Conservation (phyloP, 2,113 vertebrate species). For the Crocuta crocuta region DNA sequence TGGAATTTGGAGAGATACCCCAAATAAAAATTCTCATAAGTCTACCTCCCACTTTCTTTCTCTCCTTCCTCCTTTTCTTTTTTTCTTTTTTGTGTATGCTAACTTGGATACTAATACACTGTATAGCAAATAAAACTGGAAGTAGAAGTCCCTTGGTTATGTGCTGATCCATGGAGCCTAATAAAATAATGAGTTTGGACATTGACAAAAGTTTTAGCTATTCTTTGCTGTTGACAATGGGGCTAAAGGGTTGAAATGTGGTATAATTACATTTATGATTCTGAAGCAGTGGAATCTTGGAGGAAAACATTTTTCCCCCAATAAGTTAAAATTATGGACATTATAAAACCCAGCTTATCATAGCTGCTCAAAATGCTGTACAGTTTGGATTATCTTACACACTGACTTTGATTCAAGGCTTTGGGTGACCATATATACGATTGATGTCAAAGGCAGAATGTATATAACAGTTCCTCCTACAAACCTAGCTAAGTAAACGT, state of each 20-base stretch:
- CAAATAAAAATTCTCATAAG: not conserved
- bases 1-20: conserved; percentile 2
- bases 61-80: not conserved
- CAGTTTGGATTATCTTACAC: not conserved
- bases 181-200: conserved; percentile 38
- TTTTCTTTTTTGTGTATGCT: not conserved
- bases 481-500: not conserved
- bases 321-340: conserved; percentile 53
- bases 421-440: not conserved
- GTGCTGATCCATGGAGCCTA: conserved; percentile 27
- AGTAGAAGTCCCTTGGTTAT: conserved; percentile 1
- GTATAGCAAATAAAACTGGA: not conserved
- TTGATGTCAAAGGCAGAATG: not conserved
- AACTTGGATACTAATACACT: not conserved
- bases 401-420: conserved; percentile 11
- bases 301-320: not conserved
- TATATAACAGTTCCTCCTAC: not conserved
- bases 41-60: not conserved
- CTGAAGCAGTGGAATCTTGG: conserved; percentile 50
- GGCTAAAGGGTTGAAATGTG: conserved; percentile 39
- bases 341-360: conserved; percentile 48
- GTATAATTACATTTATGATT: conserved; percentile 58
- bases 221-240: not conserved
- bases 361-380: not conserved
- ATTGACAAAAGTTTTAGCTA: not conserved